Evolutionary conservation across 2,113 vertebrate species (phyloP).

Genomic region (Neopipo cinnamomea): DNA sequence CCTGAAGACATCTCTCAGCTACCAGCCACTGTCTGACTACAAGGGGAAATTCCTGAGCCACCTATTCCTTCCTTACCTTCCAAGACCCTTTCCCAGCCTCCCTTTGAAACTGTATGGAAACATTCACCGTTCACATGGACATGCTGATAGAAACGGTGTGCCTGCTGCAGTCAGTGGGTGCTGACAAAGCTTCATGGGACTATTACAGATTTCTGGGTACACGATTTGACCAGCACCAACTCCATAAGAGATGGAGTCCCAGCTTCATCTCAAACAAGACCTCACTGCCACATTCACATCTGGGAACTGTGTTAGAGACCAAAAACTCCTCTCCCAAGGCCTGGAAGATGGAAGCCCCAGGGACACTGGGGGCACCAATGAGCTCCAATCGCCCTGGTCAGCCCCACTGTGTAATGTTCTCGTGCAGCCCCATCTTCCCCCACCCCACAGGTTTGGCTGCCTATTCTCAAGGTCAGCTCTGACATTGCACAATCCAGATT

Average conservation of each 20-base stretch:
- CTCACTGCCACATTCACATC: not conserved
- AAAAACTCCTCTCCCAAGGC: not conserved
- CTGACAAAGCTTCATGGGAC: not conserved
- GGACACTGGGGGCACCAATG: not conserved
- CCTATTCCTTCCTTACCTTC: not conserved
- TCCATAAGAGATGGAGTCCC: not conserved
- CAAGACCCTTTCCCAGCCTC: not conserved
- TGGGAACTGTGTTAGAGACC: not conserved
- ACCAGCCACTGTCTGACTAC: not conserved
- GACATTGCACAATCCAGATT: not conserved
- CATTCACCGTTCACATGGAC: not conserved
- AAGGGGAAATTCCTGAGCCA: not conserved
- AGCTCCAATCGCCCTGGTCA: not conserved
- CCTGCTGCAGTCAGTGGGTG: not conserved
- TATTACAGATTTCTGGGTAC: not conserved
- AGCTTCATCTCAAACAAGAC: not conserved
- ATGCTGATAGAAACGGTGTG: accelerated
- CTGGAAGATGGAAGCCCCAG: not conserved
- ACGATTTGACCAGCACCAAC: not conserved
- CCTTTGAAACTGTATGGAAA: not conserved
- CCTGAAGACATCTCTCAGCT: not conserved
- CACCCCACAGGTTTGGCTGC: not conserved
- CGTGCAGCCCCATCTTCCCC: not conserved
- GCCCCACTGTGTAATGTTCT: not conserved
- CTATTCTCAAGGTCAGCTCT: not conserved